Conservation (phyloP, 1,140 invertebrate genomes). For the Drosophila insularis region DNA sequence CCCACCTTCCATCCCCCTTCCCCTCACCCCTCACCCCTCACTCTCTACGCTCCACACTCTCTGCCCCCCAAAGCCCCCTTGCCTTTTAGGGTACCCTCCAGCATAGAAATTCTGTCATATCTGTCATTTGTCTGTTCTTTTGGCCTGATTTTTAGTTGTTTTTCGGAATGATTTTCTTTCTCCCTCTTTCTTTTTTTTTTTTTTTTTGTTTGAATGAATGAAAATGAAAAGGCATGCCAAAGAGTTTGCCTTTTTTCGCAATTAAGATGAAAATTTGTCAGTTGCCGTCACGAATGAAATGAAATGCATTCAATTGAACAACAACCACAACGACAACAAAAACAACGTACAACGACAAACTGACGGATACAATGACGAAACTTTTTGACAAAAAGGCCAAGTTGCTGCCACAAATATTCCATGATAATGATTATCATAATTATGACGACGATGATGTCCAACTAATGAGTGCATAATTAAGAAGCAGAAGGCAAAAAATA, state of each 20-base stretch:
- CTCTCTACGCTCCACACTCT: conserved; percentile 25
- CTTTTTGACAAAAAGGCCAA: background rate
- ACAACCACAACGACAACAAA: conserved; percentile 14
- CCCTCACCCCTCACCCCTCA: background rate
- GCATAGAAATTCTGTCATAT: conserved; percentile 28
- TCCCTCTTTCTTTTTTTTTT: conserved; percentile 18
- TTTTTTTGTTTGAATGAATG: conserved; percentile 39
- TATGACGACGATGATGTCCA: background rate
- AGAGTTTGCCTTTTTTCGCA: conserved; percentile 53
- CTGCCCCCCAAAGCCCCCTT: conserved; percentile 4
- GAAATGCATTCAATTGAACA: conserved; percentile 76
- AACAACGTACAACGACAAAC: background rate
- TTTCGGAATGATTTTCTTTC: conserved; percentile 11
- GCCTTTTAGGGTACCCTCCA: conserved; percentile 14
- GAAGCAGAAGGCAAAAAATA: conserved; percentile 6
- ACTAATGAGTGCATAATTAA: conserved; percentile 62
- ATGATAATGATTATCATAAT: background rate
- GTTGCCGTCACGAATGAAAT: conserved; percentile 64
- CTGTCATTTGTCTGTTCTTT: conserved; percentile 17
- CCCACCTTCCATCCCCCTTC: conserved; percentile 1
- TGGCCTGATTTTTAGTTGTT: conserved; percentile 21
- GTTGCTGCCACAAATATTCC: conserved; percentile 16
- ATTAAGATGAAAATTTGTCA: conserved; percentile 75
- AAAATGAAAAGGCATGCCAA: conserved; percentile 61
- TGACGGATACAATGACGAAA: conserved; percentile 26